Conservation (phyloP, 2,113 vertebrate genomes). For the Sisor rabdophorus region DNA sequence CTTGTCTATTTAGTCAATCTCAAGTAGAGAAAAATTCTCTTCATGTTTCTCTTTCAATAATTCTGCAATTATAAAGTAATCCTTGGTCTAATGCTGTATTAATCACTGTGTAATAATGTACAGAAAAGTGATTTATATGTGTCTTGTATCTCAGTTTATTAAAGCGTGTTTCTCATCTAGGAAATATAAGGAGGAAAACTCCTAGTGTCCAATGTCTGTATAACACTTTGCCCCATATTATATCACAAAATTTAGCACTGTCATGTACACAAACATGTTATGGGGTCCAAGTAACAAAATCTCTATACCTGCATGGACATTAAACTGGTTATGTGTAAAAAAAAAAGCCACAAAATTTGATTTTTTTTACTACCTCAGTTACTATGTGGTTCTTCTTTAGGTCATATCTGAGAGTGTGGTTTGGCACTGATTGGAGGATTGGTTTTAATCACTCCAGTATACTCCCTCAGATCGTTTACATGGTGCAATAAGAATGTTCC, state of each 20-base stretch:
- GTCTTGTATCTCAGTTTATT: not conserved
- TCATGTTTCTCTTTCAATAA: too few relatives aligned
- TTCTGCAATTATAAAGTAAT: not conserved
- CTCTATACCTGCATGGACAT: conserved; percentile 61
- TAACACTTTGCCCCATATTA: not conserved
- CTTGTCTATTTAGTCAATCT: not conserved
- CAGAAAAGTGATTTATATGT: too few relatives aligned
- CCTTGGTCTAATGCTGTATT: not conserved
- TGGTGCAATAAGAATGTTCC: conserved; percentile 13
- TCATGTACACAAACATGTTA: not conserved
- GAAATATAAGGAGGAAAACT: not conserved
- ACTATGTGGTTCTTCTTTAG: conserved; percentile 21
- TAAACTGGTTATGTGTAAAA: not conserved
- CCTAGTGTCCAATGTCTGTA: too few relatives aligned
- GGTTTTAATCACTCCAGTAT: conserved; percentile 2
- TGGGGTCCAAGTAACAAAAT: conserved; percentile 6
- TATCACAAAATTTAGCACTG: not conserved
- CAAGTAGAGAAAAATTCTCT: too few relatives aligned
- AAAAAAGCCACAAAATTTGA: conserved; percentile 1
- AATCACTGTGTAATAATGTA: not conserved
- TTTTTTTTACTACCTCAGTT: conserved; percentile 15
- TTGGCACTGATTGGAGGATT: conserved; percentile 13
- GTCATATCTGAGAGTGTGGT: conserved; percentile 25
- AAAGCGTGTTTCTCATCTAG: not conserved
- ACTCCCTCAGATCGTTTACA: conserved; percentile 11